phyloP scores from a whole-genome alignment of 2,797 vertebrate genomes.

The Notamacropus eugenii region DNA sequence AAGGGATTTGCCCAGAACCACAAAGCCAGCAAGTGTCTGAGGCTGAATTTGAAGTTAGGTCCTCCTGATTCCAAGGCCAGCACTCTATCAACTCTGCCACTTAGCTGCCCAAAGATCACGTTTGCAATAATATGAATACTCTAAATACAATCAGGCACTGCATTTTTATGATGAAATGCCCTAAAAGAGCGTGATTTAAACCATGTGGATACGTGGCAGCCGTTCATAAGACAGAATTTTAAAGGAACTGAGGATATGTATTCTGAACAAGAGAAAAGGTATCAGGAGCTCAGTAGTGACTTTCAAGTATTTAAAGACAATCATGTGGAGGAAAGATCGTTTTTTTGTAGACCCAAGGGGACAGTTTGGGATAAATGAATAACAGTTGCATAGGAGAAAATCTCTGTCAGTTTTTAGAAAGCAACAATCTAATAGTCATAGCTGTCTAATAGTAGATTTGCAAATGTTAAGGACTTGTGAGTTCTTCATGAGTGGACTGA shows the following conservation, averaged over 20 bases:
- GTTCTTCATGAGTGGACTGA: neutral
- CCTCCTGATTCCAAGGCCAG: no score
- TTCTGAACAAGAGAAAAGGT: neutral
- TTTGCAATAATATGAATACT: neutral
- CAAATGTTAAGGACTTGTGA: neutral
- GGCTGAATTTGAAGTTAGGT: no score
- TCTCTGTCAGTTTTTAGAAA: neutral
- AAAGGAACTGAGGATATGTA: neutral
- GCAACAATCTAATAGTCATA: neutral
- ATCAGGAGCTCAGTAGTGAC: neutral
- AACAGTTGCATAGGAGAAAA: neutral
- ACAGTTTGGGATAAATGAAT: neutral
- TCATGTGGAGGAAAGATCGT: neutral
- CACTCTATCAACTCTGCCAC: no score
- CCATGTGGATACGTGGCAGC: neutral
- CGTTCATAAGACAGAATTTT: neutral
- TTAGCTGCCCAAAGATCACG: neutral
- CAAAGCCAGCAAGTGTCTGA: no score
- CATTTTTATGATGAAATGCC: neutral
- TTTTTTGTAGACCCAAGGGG: neutral
- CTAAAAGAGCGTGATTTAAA: neutral
- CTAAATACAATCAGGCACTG: neutral
- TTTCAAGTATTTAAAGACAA: neutral
- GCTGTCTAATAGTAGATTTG: neutral
- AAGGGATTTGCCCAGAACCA: neutral